Evolutionary conservation across 2,888 invertebrate species (phyloP).

Genomic region (Mythimna pallens): DNA sequence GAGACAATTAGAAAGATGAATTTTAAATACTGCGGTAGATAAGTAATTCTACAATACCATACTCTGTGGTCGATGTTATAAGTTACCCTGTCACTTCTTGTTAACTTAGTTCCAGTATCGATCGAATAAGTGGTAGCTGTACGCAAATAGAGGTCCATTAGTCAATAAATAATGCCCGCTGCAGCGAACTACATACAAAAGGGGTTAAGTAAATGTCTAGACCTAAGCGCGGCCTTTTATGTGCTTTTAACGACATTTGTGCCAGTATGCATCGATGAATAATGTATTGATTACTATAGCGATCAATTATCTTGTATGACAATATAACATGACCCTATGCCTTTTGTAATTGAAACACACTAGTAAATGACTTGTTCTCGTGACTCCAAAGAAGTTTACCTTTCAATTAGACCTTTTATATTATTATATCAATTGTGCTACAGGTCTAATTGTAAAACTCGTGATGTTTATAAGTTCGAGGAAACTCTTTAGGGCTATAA

Average conservation of each 20-base stretch:
- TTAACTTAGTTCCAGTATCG: constrained; percentile 9
- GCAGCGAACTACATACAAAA: constrained; percentile 14
- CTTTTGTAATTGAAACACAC: neutral
- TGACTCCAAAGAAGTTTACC: neutral
- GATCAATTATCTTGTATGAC: constrained; percentile 4
- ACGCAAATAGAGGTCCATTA: constrained; percentile 12
- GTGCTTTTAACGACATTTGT: neutral
- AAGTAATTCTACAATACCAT: neutral
- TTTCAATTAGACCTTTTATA: constrained; percentile 3
- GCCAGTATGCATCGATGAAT: constrained; percentile 13
- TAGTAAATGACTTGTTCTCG: neutral
- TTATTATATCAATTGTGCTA: neutral
- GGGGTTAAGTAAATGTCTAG: constrained; percentile 17
- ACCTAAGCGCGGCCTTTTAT: neutral
- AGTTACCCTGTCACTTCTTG: neutral
- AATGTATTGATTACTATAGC: constrained; percentile 7
- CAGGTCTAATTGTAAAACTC: neutral
- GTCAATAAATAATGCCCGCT: constrained; percentile 16
- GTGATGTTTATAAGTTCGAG: constrained; percentile 1
- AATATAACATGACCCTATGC: neutral
- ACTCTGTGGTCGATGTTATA: neutral
- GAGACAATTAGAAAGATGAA: neutral
- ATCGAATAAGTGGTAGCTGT: constrained; percentile 14
- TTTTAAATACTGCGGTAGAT: neutral
- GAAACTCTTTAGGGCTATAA: neutral